phyloP scores from a whole-genome alignment of 2,797 vertebrate species.

The Phoxinus dragarum region DNA sequence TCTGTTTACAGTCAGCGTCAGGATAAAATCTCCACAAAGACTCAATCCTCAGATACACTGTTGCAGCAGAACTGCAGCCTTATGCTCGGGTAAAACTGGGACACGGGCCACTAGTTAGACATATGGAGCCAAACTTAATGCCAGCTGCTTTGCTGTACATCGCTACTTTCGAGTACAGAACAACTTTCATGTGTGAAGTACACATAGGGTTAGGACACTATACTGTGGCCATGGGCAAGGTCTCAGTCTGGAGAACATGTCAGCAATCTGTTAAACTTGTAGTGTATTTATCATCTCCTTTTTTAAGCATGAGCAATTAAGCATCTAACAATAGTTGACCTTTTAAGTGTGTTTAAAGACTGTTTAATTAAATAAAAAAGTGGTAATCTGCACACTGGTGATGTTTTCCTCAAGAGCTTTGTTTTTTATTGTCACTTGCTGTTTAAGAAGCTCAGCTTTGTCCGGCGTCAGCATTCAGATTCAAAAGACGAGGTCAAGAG shows the following conservation, averaged over 20 bases:
- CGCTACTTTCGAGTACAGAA: slow-evolving; percentile 42
- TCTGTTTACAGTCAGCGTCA: slow-evolving; percentile 3
- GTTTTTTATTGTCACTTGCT: slow-evolving; percentile 40
- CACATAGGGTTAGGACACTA: slow-evolving; percentile 66
- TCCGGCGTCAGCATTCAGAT: slow-evolving; percentile 34
- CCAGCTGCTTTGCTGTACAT: slow-evolving; percentile 39
- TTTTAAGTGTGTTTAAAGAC: neutral
- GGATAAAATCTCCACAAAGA: slow-evolving; percentile 21
- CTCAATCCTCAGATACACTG: slow-evolving; percentile 23
- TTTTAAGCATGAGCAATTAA: slow-evolving; percentile 11
- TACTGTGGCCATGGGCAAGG: slow-evolving; percentile 24
- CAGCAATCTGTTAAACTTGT: slow-evolving; percentile 57
- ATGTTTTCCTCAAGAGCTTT: slow-evolving; percentile 29
- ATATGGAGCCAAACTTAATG: slow-evolving; percentile 34
- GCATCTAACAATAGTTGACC: neutral
- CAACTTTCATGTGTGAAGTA: slow-evolving; percentile 61
- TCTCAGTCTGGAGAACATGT: slow-evolving; percentile 67
- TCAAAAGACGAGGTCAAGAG: slow-evolving; percentile 53
- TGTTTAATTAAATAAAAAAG: neutral
- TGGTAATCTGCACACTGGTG: slow-evolving; percentile 5
- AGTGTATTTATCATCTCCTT: neutral
- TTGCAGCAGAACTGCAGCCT: slow-evolving; percentile 36
- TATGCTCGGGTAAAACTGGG: slow-evolving; percentile 39
- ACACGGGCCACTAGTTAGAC: slow-evolving; percentile 15
- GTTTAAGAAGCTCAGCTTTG: slow-evolving; percentile 50